Percentiles rank a stretch among this genome's conserved stretches.
Conservation (phyloP, 2,888 invertebrate genomes). For the Heliconius erato region DNA sequence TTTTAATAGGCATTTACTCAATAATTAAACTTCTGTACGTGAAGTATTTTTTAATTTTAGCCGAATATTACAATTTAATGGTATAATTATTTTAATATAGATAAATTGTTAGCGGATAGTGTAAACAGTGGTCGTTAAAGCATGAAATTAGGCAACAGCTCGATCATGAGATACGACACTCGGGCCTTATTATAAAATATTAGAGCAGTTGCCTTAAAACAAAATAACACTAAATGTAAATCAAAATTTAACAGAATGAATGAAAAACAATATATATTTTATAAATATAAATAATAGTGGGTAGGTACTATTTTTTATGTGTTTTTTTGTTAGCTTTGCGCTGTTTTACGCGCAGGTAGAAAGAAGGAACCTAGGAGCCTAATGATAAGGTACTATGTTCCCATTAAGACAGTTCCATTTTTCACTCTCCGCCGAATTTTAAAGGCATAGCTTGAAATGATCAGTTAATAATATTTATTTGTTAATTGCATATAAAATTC, state of each 20-base stretch:
- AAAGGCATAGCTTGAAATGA: too few species aligned
- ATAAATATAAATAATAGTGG: neutral
- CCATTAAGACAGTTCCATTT: too few species aligned
- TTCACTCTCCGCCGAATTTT: too few species aligned
- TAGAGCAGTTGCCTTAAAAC: conserved; percentile 9
- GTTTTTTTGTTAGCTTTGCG: too few species aligned
- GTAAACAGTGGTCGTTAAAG: conserved; percentile 35
- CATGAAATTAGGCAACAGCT: conserved; percentile 44
- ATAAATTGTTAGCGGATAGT: conserved; percentile 29
- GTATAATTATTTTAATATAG: conserved; percentile 29
- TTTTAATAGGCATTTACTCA: neutral
- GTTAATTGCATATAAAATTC: too few species aligned
- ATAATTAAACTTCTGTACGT: neutral
- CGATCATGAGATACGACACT: conserved; percentile 38
- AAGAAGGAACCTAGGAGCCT: too few species aligned
- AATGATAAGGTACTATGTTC: too few species aligned
- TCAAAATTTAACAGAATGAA: neutral
- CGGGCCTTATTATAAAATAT: conserved; percentile 18
- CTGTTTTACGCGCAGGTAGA: too few species aligned
- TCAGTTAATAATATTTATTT: too few species aligned
- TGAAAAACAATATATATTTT: neutral
- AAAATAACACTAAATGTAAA: neutral
- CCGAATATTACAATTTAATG: conserved; percentile 9
- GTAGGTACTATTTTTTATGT: neutral
- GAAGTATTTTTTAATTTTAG: neutral